phyloP scores from a whole-genome alignment of 2,888 invertebrate species.

The Acanthosepion esculentum region DNA sequence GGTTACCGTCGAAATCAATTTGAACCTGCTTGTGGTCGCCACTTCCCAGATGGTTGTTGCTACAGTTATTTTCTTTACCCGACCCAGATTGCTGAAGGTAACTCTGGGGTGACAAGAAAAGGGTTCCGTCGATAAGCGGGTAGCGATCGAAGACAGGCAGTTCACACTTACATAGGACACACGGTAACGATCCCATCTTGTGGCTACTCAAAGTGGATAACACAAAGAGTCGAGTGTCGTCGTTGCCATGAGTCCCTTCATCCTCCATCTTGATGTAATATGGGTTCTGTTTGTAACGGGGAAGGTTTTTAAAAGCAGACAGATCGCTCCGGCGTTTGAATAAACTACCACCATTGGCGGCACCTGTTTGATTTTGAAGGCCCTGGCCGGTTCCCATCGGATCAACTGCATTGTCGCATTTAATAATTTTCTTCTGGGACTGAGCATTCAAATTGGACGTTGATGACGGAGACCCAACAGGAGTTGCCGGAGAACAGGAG shows the following conservation, averaged over 20 bases:
- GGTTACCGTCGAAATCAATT: constrained; percentile 82
- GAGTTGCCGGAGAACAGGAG: constrained; percentile 55
- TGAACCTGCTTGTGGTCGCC: constrained; percentile 54
- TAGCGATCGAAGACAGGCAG: constrained; percentile 96
- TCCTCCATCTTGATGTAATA: constrained; percentile 99
- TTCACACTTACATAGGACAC: constrained; percentile 88
- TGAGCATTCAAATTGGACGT: constrained; percentile 55
- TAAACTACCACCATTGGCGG: constrained; percentile 77
- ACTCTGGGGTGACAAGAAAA: constrained; percentile 95
- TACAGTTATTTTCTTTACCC: neutral
- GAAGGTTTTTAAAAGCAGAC: constrained; percentile 84
- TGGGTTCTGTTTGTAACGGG: constrained; percentile 96
- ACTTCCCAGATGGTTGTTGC: neutral
- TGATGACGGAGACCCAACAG: constrained; percentile 59
- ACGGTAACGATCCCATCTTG: constrained; percentile 87
- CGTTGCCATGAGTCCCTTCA: constrained; percentile 98
- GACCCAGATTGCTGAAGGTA: constrained; percentile 80
- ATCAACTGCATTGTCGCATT: constrained; percentile 53
- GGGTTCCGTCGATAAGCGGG: constrained; percentile 96
- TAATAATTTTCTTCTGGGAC: constrained; percentile 53
- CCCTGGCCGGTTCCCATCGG: constrained; percentile 46
- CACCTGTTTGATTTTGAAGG: constrained; percentile 50
- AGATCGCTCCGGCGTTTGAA: constrained; percentile 95
- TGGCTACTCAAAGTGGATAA: constrained; percentile 93
- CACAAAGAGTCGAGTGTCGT: constrained; percentile 96